A percentile compares a stretch with the other conserved stretches of the same genome.
Evolutionary conservation across 1,140 invertebrate species (phyloP).

Genomic region (Drosophila tsacasi): DNA sequence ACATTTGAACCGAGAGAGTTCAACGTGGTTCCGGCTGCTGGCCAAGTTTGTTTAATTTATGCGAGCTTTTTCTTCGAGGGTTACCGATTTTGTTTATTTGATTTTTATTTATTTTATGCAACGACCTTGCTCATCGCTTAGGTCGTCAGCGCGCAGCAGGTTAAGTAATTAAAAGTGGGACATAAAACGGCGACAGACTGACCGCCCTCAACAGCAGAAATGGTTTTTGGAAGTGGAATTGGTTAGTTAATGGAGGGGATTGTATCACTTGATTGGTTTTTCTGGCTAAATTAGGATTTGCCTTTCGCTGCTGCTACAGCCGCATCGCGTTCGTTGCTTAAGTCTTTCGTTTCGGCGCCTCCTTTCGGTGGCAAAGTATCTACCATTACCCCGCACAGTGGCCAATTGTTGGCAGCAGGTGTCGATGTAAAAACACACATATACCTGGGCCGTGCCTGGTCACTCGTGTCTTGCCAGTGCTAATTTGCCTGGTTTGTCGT

Average conservation of each 20-base stretch:
- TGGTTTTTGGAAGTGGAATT: slow-evolving; percentile 27
- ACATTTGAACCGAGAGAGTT: slow-evolving; percentile 36
- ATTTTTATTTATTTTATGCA: slow-evolving; percentile 82
- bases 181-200: slow-evolving; percentile 26
- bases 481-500: slow-evolving; percentile 52
- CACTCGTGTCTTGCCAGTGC: slow-evolving; percentile 45
- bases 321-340: slow-evolving; percentile 68
- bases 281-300: slow-evolving; percentile 36
- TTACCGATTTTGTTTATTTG: slow-evolving; percentile 67
- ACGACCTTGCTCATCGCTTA: slow-evolving; percentile 77
- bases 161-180: slow-evolving; percentile 60
- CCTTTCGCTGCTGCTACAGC: slow-evolving; percentile 28
- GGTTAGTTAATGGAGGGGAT: slow-evolving; percentile 47
- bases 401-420: slow-evolving; percentile 39
- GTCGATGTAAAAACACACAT: slow-evolving; percentile 20
- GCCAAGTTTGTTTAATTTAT: slow-evolving; percentile 64
- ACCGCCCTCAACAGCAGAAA: slow-evolving; percentile 48
- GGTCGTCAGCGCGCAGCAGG: slow-evolving; percentile 38
- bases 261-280: slow-evolving; percentile 45
- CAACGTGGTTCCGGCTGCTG: slow-evolving; percentile 67
- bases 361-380: slow-evolving; percentile 39
- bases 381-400: slow-evolving; percentile 7
- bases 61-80: slow-evolving; percentile 30
- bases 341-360: slow-evolving; percentile 66
- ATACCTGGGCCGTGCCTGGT: slow-evolving; percentile 34